Evolutionary conservation across 2,797 vertebrate species (phyloP), one percentile per base, ranked within the genome.

Genomic region (Pempheris klunzingeri): DNA sequence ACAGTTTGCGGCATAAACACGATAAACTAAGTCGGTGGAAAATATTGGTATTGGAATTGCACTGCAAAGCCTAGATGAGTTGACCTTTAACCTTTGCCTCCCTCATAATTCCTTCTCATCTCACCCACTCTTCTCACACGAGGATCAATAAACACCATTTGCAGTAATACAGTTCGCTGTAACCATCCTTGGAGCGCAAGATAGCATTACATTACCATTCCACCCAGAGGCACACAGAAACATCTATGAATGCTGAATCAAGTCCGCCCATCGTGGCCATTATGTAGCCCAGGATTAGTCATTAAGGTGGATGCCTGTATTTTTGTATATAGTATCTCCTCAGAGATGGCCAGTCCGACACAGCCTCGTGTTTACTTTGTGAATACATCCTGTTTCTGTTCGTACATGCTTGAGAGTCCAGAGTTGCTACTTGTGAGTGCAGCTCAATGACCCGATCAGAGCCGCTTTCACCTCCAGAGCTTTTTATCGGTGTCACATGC

Each of bases 101-200:
- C 50, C 22, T 77, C 22, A 36, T 28, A 53, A 85, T 71, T 38
- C 53, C 26, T 14, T 46, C 50, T 49, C 20, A 39, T 22, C 67
- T 38, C 53, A 47, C 50, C 26, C 24, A 32, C 71, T 63, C 64
- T 39, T 36, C 55, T 58, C 49, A 53, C 77, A 77, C 7, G 4
- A 47, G 39, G 71, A 86, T 86, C 75, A 76, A 84, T 84, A 82
- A 78, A 76, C 69, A 76, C 43, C 10, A 60, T 84, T 80, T 68
- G 43, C 63, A 73, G 64, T 83, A 72, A 81, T 73, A 58, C 71
- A 46, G 54, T 81, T 81, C 73, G 58, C 71, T 59, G 38, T 43
- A 69, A 71, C 24, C 50, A 3, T 67, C 41, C 26, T 12, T 39
- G 34, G 43, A 52, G 47, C 26, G 43, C 5, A 32, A 52, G 17